Evolutionary conservation across 2,797 vertebrate genomes (phyloP), one percentile per base, ranked within the genome.

Genomic region (Sphenopsis melanotis): DNA sequence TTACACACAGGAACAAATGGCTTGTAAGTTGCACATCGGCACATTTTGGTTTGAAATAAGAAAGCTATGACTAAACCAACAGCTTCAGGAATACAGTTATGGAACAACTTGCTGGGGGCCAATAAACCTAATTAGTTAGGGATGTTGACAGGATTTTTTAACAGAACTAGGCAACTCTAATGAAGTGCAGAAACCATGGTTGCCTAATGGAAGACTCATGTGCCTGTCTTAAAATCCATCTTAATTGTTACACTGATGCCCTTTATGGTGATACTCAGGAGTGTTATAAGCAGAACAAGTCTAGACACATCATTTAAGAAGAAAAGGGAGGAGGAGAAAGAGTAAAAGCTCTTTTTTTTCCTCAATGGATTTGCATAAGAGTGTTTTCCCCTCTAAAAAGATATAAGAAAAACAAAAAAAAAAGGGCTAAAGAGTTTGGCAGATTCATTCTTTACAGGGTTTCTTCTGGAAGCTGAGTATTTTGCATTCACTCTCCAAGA

Each of bases 401-500:
- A 59, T 26, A 26, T 7, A 32, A 21, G 6, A 56, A 49, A 53
- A 50, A 50, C 1, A 29, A 18, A 75, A 87, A 46, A 55, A 55
- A n/a, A 9, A 21, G 20, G 55, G 34, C 70, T 68, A 41, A 91
- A 71, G 74, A 59, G 6, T 79, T 78, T 63, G 56, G 66, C 69
- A 66, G 10, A 46, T 50, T 92, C 27, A 46, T 69, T 83, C 56
- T 50, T 90, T 82, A 30, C 55, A 57, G 32, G 2, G 12, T 64
- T 92, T 82, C 71, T 84, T 92, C 68, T 75, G n/a, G n/a, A 63
- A 93, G 19, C 19, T 36, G 46, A 88, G 44, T 37, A 85, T 89
- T 97, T 91, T 87, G 66, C 42, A 87, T 92, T 96, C 83, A 66
- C 41, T 69, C 52, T 76, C 85, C 34, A 65, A 89, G 41, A 81